Evolutionary conservation across 2,888 invertebrate species (phyloP), one percentile per base, ranked within the genome.

Genomic region (Argyra leucocephala): DNA sequence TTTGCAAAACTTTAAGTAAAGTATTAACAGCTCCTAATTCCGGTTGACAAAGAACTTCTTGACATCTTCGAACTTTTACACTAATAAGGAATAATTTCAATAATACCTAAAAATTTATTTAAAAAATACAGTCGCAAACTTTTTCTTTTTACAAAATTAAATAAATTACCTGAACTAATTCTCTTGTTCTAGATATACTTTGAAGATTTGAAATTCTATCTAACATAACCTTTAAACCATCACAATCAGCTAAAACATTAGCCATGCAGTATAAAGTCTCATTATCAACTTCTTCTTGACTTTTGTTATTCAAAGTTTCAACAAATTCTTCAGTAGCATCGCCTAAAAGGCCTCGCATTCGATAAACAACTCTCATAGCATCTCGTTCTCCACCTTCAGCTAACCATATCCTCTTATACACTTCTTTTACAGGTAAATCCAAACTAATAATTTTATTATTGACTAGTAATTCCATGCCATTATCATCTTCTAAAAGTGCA

Each of bases 271-370:
- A 98, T 0, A 95, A 88, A 75, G 96, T 93, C 76, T 98, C 98
- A 73, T 95, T 94, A 76, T 98, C 95, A 2, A 96, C 90, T 4
- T 87, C 84, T 73, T 88, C 93, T 81, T 84, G 92, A 75, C 88
- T 91, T 79, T 88, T 94, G 74, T 88, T 88, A 69, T 90, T 92
- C 48, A 98, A 82, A 1, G 93, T 92, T 81, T 98, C 96, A 15
- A 98, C 93, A 78, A 99, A 98, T 81, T 98, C 98, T 77, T 99
- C 99, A 0, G 98, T 98, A 0, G 98, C 99, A 80, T 99, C 99
- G 1, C 98, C 99, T 10, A 98, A 85, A 65, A 99, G 81, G 0
- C 98, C 98, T 66, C 98, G 84, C 97, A 99, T 98, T 62, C 99
- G 87, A 80, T 99, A 99, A 37, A 98, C 91, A 10, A 98, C 91